These are phyloP conservation scores for Lasioglossum figueresi DNA, from an alignment of 2,888 invertebrate genomes.

Conservation along the genomic window DNA sequence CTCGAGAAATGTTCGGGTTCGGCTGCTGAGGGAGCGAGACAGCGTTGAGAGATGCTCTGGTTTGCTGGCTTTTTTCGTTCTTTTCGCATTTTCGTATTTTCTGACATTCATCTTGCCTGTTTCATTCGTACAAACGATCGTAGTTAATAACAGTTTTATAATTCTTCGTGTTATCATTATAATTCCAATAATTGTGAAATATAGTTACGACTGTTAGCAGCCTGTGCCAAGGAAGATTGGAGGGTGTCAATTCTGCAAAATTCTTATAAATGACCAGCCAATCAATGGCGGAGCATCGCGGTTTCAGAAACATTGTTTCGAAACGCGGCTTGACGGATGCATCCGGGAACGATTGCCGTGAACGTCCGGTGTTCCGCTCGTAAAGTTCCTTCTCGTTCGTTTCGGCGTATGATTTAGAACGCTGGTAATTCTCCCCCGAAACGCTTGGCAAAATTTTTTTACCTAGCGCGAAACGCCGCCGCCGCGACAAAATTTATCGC, in stretches of 20 bases:
- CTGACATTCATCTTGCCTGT: no score
- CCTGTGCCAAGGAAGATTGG: not conserved
- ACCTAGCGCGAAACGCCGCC: not conserved
- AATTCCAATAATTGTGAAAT: not conserved
- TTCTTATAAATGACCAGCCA: not conserved
- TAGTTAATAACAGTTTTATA: no score
- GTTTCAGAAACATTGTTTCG: not conserved
- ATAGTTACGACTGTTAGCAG: not conserved
- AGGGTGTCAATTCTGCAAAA: not conserved
- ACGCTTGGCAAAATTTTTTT: conserved; percentile 48
- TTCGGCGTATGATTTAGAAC: conserved; percentile 45
- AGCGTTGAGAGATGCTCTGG: not conserved
- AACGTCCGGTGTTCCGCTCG: conserved; percentile 8
- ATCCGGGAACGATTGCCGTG: not conserved
- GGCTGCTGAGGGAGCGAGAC: no score
- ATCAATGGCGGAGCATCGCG: not conserved
- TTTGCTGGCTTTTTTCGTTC: no score
- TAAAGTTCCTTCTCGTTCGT: conserved; percentile 9
- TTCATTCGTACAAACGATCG: no score
- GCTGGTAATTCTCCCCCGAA: conserved; percentile 51
- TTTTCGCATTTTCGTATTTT: no score
- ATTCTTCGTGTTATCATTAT: not conserved
- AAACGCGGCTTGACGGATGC: not conserved
- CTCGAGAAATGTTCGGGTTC: no score
- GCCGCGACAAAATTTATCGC: conserved; percentile 46